These are phyloP conservation scores for Coelogynopora nodosa DNA, from an alignment of 2,888 invertebrate genomes.

Conservation along the genomic window DNA sequence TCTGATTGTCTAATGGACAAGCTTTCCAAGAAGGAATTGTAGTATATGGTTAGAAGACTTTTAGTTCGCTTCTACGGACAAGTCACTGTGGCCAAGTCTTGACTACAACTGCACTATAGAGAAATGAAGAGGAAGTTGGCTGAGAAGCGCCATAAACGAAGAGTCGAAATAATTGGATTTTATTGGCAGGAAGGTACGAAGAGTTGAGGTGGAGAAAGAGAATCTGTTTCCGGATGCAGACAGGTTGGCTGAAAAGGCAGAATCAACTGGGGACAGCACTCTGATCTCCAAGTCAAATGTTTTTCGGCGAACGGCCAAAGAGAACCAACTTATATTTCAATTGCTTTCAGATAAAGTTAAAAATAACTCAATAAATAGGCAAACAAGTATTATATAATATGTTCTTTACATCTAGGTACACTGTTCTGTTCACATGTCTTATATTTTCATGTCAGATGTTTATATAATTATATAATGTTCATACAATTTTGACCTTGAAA, in stretches of 20 bases:
- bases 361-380: neutral
- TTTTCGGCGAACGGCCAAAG: constrained; percentile 11
- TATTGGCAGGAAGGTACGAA: neutral
- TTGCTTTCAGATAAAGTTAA: neutral
- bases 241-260: constrained; percentile 1
- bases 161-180: neutral
- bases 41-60: neutral
- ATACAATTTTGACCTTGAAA: neutral
- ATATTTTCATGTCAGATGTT: neutral
- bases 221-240: constrained; percentile 1
- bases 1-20: neutral
- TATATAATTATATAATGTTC: neutral
- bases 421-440: neutral
- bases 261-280: neutral
- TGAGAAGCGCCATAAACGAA: neutral
- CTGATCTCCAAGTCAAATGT: neutral
- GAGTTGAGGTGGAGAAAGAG: neutral
- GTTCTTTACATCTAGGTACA: no score
- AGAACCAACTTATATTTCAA: neutral
- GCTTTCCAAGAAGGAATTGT: neutral
- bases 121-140: neutral
- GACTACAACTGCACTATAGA: neutral
- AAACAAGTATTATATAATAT: neutral
- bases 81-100: neutral
- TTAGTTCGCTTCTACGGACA: neutral